Conservation (phyloP, 2,797 vertebrate genomes). For the Malacoraja senta region DNA sequence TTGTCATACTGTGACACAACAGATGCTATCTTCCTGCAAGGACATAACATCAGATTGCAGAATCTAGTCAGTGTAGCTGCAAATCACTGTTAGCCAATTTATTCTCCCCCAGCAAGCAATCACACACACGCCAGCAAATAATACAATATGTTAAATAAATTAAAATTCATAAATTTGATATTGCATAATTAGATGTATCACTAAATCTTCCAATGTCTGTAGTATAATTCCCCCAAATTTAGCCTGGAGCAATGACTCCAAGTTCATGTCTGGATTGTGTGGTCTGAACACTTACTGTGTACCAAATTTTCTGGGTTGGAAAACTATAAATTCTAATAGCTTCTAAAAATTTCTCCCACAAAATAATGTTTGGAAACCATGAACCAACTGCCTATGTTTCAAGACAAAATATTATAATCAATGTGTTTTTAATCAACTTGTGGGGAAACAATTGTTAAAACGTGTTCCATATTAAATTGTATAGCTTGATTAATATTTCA, state of each 20-base stretch:
- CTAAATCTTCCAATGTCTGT: not conserved
- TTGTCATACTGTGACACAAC: not conserved
- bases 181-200: not conserved
- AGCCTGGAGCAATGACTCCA: not conserved
- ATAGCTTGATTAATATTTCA: not conserved
- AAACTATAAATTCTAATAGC: not conserved
- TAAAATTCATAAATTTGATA: not conserved
- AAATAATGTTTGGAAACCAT: not conserved
- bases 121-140: not conserved
- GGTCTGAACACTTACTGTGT: not conserved
- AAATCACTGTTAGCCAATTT: not conserved
- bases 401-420: not conserved
- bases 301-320: not conserved
- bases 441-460: not conserved
- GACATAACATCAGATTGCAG: not conserved
- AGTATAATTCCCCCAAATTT: not conserved
- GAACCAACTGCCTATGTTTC: not conserved
- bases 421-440: not conserved
- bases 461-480: not conserved
- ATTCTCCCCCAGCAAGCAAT: not conserved
- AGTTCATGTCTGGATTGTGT: not conserved
- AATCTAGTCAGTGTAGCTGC: not conserved
- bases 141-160: not conserved
- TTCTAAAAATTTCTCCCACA: not conserved
- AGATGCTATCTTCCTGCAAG: not conserved